Evolutionary conservation across 2,797 vertebrate genomes (phyloP).

Genomic region (Gymnocypris eckloni): DNA sequence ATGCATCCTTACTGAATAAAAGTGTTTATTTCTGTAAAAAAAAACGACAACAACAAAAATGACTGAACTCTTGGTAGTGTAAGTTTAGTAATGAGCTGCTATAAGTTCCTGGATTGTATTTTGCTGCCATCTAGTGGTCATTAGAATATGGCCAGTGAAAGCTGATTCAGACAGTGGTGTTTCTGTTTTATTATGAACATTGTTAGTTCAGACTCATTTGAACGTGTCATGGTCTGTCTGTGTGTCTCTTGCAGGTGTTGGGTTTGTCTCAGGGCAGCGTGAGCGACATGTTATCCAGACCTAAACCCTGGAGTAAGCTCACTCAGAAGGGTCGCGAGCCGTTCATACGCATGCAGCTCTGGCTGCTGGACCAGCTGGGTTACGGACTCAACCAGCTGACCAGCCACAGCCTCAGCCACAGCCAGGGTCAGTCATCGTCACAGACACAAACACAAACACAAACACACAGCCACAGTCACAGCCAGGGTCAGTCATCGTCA

Average conservation of each 20-base stretch:
- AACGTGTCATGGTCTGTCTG: constrained; percentile 2
- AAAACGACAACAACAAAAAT: too few relatives aligned
- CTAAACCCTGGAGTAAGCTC: constrained; percentile 98
- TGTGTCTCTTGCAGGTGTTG: constrained; percentile 83
- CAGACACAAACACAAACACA: not conserved
- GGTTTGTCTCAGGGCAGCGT: constrained; percentile 98
- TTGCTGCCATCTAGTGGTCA: constrained; percentile 73
- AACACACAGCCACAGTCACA: too few relatives aligned
- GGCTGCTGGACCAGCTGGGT: constrained; percentile 94
- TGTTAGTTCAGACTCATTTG: not conserved
- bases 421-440: constrained; percentile 71
- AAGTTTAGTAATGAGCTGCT: not conserved
- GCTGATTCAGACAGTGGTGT: not conserved
- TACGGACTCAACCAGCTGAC: constrained; percentile 83
- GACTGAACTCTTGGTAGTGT: not conserved
- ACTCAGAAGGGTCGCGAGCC: constrained; percentile 98
- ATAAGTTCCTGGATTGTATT: not conserved
- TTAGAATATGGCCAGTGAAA: constrained; percentile 26
- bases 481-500: too few relatives aligned
- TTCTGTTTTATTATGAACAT: not conserved
- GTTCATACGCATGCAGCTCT: constrained; percentile 99
- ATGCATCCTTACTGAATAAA: not conserved
- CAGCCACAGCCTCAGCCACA: constrained; percentile 71
- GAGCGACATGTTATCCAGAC: constrained; percentile 97
- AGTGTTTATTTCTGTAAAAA: not conserved